Conservation (phyloP, 2,888 invertebrate species). For the Eupithecia insigniata region DNA sequence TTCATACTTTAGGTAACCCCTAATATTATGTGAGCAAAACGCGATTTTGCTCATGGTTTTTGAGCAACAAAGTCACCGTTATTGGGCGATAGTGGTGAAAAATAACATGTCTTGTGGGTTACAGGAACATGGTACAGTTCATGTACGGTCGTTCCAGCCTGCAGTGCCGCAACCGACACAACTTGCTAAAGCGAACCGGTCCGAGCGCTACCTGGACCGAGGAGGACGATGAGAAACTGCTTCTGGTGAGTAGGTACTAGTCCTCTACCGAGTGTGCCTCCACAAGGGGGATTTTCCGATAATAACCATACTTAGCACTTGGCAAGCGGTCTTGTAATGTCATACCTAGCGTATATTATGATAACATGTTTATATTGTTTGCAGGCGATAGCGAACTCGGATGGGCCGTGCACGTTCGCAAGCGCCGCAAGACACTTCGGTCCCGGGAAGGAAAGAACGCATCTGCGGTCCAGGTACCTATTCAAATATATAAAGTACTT, state of each 20-base stretch:
- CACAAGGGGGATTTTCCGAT: no score
- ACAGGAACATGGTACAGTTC: constrained; percentile 82
- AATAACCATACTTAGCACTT: no score
- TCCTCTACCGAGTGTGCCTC: no score
- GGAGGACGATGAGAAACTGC: constrained; percentile 85
- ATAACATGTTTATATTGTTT: no score
- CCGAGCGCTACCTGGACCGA: constrained; percentile 83
- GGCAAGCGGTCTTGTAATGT: no score
- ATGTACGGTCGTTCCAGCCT: constrained; percentile 85
- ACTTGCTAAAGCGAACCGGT: constrained; percentile 68
- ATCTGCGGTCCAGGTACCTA: constrained; percentile 84
- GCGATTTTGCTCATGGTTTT: no score
- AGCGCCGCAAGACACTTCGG: constrained; percentile 77
- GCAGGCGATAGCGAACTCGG: constrained; percentile 62
- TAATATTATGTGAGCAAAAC: no score
- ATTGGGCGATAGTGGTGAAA: no score
- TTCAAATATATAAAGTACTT: no score
- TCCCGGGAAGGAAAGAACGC: constrained; percentile 81
- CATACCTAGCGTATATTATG: no score
- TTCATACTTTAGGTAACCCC: no score
- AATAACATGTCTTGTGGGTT: constrained; percentile 53
- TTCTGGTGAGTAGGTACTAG: constrained; percentile 83
- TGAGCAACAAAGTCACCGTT: no score
- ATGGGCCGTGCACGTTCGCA: constrained; percentile 61
- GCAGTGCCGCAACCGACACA: constrained; percentile 86